Percentiles rank a stretch among this genome's conserved stretches.
Evolutionary conservation across 37 sponge, comb jelly and placozoan genomes (phyloP).

Genomic region (Diacarnus erythraeanus): DNA sequence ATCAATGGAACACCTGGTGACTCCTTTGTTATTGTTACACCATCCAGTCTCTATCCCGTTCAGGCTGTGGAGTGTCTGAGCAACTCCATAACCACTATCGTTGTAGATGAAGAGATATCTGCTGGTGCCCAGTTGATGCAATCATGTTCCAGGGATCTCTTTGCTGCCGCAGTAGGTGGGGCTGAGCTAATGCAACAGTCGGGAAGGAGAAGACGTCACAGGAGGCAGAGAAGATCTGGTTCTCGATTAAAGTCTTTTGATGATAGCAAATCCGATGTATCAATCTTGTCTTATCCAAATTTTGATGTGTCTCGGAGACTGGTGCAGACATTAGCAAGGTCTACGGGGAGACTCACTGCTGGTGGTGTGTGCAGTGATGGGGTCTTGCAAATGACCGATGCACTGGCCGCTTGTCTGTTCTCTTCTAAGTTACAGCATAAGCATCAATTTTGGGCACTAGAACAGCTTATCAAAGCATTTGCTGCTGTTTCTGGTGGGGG

Average conservation of each 20-base stretch:
- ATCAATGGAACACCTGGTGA: conserved; percentile 39
- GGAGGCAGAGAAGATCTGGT: not conserved
- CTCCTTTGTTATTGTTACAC: not conserved
- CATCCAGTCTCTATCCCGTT: conserved; percentile 20
- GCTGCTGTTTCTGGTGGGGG: not conserved
- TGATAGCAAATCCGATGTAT: conserved; percentile 25
- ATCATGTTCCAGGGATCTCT: conserved; percentile 51
- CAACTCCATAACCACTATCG: conserved; percentile 26
- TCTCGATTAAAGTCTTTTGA: not conserved
- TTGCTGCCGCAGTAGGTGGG: conserved; percentile 69
- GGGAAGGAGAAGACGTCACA: conserved; percentile 9
- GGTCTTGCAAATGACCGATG: conserved; percentile 45
- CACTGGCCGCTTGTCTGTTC: conserved; percentile 71
- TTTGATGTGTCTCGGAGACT: conserved; percentile 54
- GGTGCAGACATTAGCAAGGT: conserved; percentile 38
- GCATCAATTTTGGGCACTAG: conserved; percentile 63
- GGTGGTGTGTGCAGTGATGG: not conserved
- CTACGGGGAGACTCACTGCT: not conserved
- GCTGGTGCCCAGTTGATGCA: conserved; percentile 47
- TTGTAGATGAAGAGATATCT: not conserved
- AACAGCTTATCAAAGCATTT: conserved; percentile 58
- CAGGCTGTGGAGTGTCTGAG: conserved; percentile 36
- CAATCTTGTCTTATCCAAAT: conserved; percentile 42
- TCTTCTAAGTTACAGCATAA: conserved; percentile 39
- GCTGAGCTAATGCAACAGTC: conserved; percentile 10